These are phyloP conservation scores for Parnassius orleans DNA, from an alignment of 2,888 invertebrate species.

Conservation along the genomic window DNA sequence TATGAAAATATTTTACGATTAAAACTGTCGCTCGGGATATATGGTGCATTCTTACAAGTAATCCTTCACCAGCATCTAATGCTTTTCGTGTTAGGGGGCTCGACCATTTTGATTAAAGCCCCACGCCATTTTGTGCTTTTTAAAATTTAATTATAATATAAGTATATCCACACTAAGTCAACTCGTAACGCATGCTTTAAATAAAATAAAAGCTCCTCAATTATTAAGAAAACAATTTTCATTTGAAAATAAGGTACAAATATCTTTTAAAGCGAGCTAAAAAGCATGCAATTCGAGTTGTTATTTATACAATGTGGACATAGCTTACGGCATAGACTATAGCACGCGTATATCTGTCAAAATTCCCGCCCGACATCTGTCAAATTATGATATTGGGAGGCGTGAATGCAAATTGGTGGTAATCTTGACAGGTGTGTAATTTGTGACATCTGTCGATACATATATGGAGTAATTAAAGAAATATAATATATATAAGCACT, in stretches of 20 bases:
- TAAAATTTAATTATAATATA: slow-evolving; percentile 42
- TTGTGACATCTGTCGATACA: slow-evolving; percentile 28
- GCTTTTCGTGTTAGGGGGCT: slow-evolving; percentile 55
- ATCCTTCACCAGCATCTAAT: slow-evolving; percentile 61
- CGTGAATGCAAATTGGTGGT: slow-evolving; percentile 1
- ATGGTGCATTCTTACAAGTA: slow-evolving; percentile 50
- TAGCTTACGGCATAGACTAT: slow-evolving; percentile 12
- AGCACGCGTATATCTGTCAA: slow-evolving; percentile 13
- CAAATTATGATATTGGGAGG: neutral
- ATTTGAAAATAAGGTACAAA: slow-evolving; percentile 6
- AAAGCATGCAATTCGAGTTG: neutral
- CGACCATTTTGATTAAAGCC: slow-evolving; percentile 36
- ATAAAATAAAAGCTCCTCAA: neutral
- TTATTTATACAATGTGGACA: slow-evolving; percentile 8
- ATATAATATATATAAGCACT: slow-evolving; percentile 50
- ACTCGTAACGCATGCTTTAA: neutral
- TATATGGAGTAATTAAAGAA: slow-evolving; percentile 33
- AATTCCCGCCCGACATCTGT: slow-evolving; percentile 16
- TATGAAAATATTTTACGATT: slow-evolving; percentile 5
- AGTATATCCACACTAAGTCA: neutral
- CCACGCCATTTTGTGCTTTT: slow-evolving; percentile 69
- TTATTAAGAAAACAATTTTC: neutral
- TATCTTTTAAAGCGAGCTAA: neutral
- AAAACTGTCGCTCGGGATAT: slow-evolving; percentile 27
- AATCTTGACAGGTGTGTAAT: slow-evolving; percentile 15